Conservation (phyloP, 2,888 invertebrate genomes). For the Seira ritae region DNA sequence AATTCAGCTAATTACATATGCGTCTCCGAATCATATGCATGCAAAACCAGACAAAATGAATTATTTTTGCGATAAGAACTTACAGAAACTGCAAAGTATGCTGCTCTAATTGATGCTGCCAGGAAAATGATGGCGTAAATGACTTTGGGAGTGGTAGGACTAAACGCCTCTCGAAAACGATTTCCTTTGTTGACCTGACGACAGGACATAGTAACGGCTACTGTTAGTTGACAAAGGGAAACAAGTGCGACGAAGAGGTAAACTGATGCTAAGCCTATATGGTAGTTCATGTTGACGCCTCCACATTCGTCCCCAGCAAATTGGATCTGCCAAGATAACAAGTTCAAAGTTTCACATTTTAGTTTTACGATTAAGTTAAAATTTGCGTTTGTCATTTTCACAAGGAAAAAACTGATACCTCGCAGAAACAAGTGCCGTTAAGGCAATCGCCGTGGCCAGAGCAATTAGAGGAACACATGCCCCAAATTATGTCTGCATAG, state of each 20-base stretch:
- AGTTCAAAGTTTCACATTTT: neutral
- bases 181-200: constrained; percentile 80
- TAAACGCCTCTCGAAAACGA: constrained; percentile 89
- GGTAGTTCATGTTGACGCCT: constrained; percentile 89
- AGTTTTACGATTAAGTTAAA: constrained; percentile 7
- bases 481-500: constrained; percentile 73
- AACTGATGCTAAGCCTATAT: constrained; percentile 80
- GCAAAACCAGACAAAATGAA: constrained; percentile 12
- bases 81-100: constrained; percentile 93
- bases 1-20: constrained; percentile 45
- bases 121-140: constrained; percentile 91
- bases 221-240: constrained; percentile 88
- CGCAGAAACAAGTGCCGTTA: constrained; percentile 93
- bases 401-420: constrained; percentile 80
- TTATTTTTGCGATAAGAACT: constrained; percentile 75
- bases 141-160: constrained; percentile 92
- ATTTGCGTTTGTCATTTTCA: no score
- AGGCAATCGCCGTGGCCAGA: constrained; percentile 94
- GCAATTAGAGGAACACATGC: constrained; percentile 84
- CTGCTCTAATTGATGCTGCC: constrained; percentile 89
- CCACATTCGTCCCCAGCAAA: constrained; percentile 90
- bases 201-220: constrained; percentile 80
- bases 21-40: neutral
- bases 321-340: constrained; percentile 78
- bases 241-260: constrained; percentile 90